phyloP scores from a whole-genome alignment of 2,113 vertebrate species.

The Hipposideros armiger region DNA sequence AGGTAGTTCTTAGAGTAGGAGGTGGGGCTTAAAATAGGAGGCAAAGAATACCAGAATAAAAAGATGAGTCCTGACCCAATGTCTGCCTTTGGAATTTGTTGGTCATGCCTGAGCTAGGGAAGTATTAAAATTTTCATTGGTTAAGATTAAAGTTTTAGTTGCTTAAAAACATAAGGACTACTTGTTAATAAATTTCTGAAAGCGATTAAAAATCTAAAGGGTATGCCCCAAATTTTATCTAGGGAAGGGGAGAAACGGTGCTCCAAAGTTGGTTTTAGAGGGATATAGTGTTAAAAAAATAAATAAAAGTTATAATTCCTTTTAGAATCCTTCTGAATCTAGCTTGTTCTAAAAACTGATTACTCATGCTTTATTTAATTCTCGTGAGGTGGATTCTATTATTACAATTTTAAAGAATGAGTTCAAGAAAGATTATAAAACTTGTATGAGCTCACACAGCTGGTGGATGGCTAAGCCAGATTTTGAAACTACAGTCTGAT shows the following conservation, averaged over 20 bases:
- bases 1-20: neutral
- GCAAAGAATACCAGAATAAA: neutral
- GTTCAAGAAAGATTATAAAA: neutral
- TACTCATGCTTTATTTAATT: neutral
- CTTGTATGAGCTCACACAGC: neutral
- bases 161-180: neutral
- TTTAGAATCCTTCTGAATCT: neutral
- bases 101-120: neutral
- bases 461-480: neutral
- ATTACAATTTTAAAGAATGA: constrained; percentile 11
- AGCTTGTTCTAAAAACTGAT: neutral
- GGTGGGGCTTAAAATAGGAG: too few relatives aligned
- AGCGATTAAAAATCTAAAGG: neutral
- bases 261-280: neutral
- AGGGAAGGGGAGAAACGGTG: neutral
- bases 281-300: neutral
- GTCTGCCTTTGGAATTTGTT: neutral
- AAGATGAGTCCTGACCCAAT: accelerated
- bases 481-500: constrained; percentile 28
- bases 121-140: neutral
- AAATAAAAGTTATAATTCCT: neutral
- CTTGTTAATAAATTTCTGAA: constrained; percentile 13
- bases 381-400: neutral
- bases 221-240: neutral
- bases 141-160: constrained; percentile 16